These are phyloP conservation scores for Orchestes rusci DNA, from an alignment of 2,888 invertebrate species.

Conservation along the genomic window DNA sequence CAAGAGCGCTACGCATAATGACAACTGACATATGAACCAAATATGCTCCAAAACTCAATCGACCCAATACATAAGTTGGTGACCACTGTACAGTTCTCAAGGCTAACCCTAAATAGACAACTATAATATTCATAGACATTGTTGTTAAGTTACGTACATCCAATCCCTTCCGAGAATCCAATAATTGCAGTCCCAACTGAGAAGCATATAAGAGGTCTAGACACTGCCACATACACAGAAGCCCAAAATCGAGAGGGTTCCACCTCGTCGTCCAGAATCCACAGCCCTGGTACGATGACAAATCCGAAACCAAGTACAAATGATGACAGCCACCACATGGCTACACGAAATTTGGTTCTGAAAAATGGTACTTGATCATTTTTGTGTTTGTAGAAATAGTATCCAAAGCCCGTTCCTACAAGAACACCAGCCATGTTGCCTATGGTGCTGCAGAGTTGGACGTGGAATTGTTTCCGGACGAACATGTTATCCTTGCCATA, in stretches of 20 bases:
- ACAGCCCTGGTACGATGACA: conserved; percentile 10
- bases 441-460: conserved; percentile 12
- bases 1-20: conserved; percentile 4
- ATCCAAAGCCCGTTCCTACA: conserved; percentile 15
- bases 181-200: conserved; percentile 7
- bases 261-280: conserved; percentile 7
- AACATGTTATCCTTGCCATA: conserved; percentile 5
- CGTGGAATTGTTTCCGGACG: conserved; percentile 8
- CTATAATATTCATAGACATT: not conserved
- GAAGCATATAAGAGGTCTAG: conserved; percentile 12
- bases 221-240: conserved; percentile 15
- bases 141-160: conserved; percentile 13
- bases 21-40: conserved; percentile 17
- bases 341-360: conserved; percentile 1
- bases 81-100: conserved; percentile 8
- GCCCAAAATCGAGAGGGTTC: conserved; percentile 17
- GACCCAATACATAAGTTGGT: conserved; percentile 18
- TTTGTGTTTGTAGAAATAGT: conserved; percentile 14
- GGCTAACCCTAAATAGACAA: conserved; percentile 12
- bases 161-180: conserved; percentile 17
- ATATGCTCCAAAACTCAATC: conserved; percentile 18
- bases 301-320: conserved; percentile 7
- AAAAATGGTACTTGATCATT: conserved; percentile 3
- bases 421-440: conserved; percentile 11
- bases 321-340: conserved; percentile 13